Percentiles rank a stretch among this genome's conserved stretches.
These are phyloP conservation scores for Clanis bilineata DNA, from an alignment of 2,888 invertebrate species.

Conservation along the genomic window DNA sequence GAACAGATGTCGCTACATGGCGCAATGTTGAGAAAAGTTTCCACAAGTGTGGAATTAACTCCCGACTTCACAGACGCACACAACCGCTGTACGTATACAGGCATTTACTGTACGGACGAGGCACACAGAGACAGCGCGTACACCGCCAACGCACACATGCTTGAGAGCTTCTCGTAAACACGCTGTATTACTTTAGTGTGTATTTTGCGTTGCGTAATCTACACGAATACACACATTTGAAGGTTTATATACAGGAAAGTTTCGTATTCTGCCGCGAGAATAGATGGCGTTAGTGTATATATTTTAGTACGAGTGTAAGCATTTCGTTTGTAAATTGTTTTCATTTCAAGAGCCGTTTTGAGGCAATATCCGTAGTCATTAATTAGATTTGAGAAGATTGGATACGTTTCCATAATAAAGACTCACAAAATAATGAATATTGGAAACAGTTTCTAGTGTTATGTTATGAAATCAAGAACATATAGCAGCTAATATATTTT, in stretches of 20 bases:
- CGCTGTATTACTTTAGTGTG: conserved; percentile 19
- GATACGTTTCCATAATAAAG: not conserved
- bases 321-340: not conserved
- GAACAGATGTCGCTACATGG: conserved; percentile 71
- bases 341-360: conserved; percentile 1
- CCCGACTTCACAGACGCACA: conserved; percentile 18
- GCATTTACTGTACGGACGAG: conserved; percentile 36
- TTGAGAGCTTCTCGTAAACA: conserved; percentile 22
- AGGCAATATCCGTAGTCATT: not conserved
- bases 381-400: not conserved
- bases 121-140: conserved; percentile 37
- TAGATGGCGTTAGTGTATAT: conserved; percentile 57
- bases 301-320: not conserved
- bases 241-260: conserved; percentile 13
- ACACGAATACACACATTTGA: not conserved
- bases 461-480: not conserved
- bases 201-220: not conserved
- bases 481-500: not conserved
- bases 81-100: conserved; percentile 28
- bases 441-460: not conserved
- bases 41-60: conserved; percentile 24
- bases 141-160: conserved; percentile 27
- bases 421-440: not conserved
- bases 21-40: conserved; percentile 51
- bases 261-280: conserved; percentile 26